Evolutionary conservation across 2,797 vertebrate genomes (phyloP), one percentile per base, ranked within the genome.

Genomic region (Enteromius treurensis): DNA sequence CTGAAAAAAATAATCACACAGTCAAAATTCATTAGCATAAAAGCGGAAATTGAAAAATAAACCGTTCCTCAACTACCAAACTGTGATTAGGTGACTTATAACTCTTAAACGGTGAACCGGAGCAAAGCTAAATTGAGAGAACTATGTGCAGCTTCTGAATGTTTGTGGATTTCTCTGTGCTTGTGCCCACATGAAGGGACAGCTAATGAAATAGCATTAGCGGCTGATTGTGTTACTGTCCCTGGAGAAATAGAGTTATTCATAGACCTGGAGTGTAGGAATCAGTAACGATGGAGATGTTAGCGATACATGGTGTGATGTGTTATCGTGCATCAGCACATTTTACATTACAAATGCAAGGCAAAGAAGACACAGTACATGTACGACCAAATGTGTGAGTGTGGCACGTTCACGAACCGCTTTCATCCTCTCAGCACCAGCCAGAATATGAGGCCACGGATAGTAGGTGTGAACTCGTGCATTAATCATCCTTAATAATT

Each of bases 401-500:
- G 23, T 32, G 2, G 32, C 60, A 15, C 4, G 47, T 68, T 67
- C n/a, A 14, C 26, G 40, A 64, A 21, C 9, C 13, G 7, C 77
- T 53, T 40, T 82, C 21, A 19, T 65, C 32, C 15, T 40, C 19
- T 9, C 42, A 29, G 42, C 29, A 65, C 10, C 58, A 40, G 17
- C 21, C 80, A 26, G 49, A 7, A 75, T 55, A 68, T 76, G 34
- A 42, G 67, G 71, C 60, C n/a, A 55, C 10, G 60, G 34, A 64
- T 53, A 26, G 55, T 65, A 75, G 71, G 71, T 55, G 71, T 67
- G 80, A 76, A 82, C 70, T 82, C 71, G 55, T 82, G 71, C 80
- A 82, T 82, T 76, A 55, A 68, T 82, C 71, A 76, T 82, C 47
- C 67, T 65, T 76, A 76, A 67, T 80, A 70, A 70, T 80, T 60